phyloP scores from a whole-genome alignment of 1,140 invertebrate species.

The Mactra quadrangularis region DNA sequence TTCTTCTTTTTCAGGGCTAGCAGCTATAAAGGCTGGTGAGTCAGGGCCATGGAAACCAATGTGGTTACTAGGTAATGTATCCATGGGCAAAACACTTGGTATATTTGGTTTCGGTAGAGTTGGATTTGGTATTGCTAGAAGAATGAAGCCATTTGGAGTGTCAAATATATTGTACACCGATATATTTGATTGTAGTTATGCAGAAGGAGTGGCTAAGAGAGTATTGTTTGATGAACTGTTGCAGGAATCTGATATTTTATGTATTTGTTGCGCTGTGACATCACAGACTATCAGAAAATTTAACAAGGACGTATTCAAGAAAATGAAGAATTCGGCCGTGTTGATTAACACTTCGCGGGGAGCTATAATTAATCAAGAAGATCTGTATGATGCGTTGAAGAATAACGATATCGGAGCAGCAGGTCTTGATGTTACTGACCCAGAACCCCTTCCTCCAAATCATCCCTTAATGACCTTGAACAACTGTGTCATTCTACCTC shows the following conservation, averaged over 20 bases:
- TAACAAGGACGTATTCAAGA: slow-evolving; percentile 69
- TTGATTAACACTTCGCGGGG: slow-evolving; percentile 76
- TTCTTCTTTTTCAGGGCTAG: slow-evolving; percentile 62
- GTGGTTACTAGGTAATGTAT: slow-evolving; percentile 93
- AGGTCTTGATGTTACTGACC: slow-evolving; percentile 70
- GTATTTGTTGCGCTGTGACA: slow-evolving; percentile 73
- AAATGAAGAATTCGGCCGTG: slow-evolving; percentile 83
- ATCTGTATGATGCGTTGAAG: slow-evolving; percentile 77
- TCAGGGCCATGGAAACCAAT: slow-evolving; percentile 90
- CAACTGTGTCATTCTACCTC: slow-evolving; percentile 65
- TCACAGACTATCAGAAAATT: slow-evolving; percentile 68
- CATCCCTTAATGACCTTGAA: slow-evolving; percentile 60
- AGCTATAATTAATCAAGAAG: slow-evolving; percentile 70
- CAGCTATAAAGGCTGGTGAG: slow-evolving; percentile 64
- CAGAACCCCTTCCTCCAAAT: slow-evolving; percentile 66
- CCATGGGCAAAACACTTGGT: slow-evolving; percentile 92
- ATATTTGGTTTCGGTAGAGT: slow-evolving; percentile 92
- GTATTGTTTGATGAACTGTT: slow-evolving; percentile 85
- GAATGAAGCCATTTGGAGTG: slow-evolving; percentile 88
- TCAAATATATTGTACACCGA: slow-evolving; percentile 88
- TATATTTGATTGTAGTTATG: slow-evolving; percentile 85
- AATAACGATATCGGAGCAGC: slow-evolving; percentile 61
- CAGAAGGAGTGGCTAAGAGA: slow-evolving; percentile 87
- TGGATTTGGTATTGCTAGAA: slow-evolving; percentile 86
- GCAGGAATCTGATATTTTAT: slow-evolving; percentile 74